Conservation (phyloP, 2,797 vertebrate genomes). For the Rhinogobio ventralis region DNA sequence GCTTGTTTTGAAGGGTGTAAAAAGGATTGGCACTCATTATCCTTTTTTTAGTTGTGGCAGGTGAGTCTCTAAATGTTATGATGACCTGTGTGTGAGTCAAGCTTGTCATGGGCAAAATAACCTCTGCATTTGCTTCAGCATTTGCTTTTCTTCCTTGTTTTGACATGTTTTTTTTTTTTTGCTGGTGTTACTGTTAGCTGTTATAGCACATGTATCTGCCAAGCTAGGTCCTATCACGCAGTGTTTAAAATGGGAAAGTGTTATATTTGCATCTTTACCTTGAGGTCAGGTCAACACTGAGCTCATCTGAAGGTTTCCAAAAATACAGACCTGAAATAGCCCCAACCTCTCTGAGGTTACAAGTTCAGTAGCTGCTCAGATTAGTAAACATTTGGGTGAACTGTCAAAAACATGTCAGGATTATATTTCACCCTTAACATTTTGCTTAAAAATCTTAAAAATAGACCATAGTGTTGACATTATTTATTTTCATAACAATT, state of each 20-base stretch:
- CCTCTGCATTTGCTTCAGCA: neutral
- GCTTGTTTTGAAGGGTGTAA: constrained; percentile 31
- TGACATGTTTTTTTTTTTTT: neutral
- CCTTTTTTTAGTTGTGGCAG: neutral
- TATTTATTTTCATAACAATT: neutral
- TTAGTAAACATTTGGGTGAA: constrained; percentile 23
- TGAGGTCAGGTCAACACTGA: constrained; percentile 45
- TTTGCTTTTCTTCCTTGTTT: constrained; percentile 19
- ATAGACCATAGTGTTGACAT: neutral
- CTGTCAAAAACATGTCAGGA: neutral
- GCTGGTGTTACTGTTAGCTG: constrained; percentile 2
- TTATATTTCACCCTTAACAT: constrained; percentile 3
- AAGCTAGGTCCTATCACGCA: constrained; percentile 33
- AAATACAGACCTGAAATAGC: constrained; percentile 53
- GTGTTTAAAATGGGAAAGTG: constrained; percentile 35
- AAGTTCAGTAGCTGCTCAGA: constrained; percentile 31
- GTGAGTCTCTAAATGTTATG: neutral
- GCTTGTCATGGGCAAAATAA: neutral
- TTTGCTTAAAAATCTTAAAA: neutral
- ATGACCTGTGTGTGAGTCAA: constrained; percentile 1
- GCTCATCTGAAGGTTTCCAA: constrained; percentile 45
- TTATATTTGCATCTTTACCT: constrained; percentile 52
- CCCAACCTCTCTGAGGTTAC: constrained; percentile 18
- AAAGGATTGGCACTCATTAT: neutral
- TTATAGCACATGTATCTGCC: constrained; percentile 14